Evolutionary conservation across 2,797 vertebrate genomes (phyloP).

Genomic region (Ctenochaetus hawaiiensis): DNA sequence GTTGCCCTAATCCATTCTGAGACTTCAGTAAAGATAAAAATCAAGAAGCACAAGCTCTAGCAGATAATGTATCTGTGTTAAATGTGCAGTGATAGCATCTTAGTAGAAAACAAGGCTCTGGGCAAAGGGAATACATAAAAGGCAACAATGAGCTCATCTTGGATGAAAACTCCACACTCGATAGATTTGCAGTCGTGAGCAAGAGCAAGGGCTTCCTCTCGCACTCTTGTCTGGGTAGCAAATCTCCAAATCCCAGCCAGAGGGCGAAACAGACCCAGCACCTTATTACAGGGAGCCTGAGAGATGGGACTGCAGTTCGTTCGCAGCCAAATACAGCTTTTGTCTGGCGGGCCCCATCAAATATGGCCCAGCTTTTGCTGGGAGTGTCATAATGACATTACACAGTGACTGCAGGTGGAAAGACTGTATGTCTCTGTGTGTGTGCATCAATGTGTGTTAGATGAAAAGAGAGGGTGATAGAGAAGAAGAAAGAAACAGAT

Average conservation of each 20-base stretch:
- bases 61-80: conserved; percentile 67
- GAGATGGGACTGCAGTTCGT: conserved; percentile 58
- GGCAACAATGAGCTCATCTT: conserved; percentile 74
- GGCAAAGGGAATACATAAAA: conserved; percentile 74
- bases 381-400: conserved; percentile 57
- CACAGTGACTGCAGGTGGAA: conserved; percentile 34
- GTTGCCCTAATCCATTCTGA: conserved; percentile 61
- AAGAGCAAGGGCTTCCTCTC: conserved; percentile 68
- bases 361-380: conserved; percentile 49
- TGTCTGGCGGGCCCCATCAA: conserved; percentile 57
- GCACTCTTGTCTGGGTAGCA: conserved; percentile 67
- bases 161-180: conserved; percentile 59
- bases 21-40: conserved; percentile 71
- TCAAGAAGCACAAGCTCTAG: conserved; percentile 65
- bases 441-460: neutral
- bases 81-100: conserved; percentile 75
- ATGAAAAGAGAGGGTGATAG: conserved; percentile 31
- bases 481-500: conserved; percentile 52
- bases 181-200: conserved; percentile 62
- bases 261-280: conserved; percentile 67
- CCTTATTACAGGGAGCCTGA: conserved; percentile 62
- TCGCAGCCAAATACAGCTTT: conserved; percentile 69
- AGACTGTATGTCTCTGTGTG: conserved; percentile 3
- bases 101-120: conserved; percentile 67
- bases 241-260: conserved; percentile 79